Evolutionary conservation across 2,888 invertebrate species (phyloP), one percentile per base, ranked within the genome.

Genomic region (Trichopoda pennipes): DNA sequence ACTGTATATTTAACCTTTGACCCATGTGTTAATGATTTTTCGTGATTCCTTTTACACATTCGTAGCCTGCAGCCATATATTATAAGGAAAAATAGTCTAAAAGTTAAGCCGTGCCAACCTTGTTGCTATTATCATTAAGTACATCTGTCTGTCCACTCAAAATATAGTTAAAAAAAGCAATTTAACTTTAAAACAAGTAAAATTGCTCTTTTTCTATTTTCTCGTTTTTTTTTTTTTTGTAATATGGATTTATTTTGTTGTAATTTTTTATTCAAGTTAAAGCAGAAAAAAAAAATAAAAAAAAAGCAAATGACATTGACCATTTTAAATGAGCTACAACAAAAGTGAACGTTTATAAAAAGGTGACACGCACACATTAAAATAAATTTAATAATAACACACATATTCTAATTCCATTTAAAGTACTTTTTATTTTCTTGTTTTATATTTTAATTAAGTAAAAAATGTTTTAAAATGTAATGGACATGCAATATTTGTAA

Each of bases 1-100:
- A n/a, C n/a, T n/a, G n/a, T n/a, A n/a, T n/a, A n/a, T n/a, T 63
- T 70, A 70, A 74, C 56, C 77, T 70, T 68, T 81, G 47, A 74
- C 77, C 69, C 64, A 21, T 55, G 55, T 32, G 3, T 49, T 10
- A 19, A 7, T 72, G 42, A 79, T 64, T 64, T 49, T 58, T 53
- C 16, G 3, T 14, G 32, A 55, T 66, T 53, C 47, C 32, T 68
- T 42, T 60, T 49, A 19, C 28, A 28, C 14, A n/a, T 60, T 56
- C 23, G 16, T 12, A n/a, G 6, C 12, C 44, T 19, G 23, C 21
- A 42, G 55, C 42, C 12, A 53, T 75, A 58, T 49, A 69, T 38
- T 66, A 58, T 19, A 1, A 19, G 32, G 19, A 51, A 74, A 55
- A 17, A 44, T 21, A 75, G 19, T 8, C 12, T 12, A 1, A 38